Evolutionary conservation across 1,140 invertebrate genomes (phyloP).

Genomic region (Drosophila watanabei): DNA sequence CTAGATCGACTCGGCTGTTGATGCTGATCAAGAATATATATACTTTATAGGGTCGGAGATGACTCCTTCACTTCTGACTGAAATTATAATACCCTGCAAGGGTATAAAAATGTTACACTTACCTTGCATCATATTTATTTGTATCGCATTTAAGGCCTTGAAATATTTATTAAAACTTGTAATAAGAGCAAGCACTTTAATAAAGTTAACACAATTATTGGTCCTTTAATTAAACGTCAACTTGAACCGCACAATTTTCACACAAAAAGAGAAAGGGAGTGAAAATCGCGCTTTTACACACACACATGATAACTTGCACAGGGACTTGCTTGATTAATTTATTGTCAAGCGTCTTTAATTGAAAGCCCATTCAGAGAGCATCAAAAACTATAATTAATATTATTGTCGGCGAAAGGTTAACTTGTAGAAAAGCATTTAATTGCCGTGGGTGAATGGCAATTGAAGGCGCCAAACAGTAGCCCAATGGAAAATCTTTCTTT

Average conservation of each 20-base stretch:
- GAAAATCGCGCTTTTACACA: neutral
- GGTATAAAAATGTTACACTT: too few relatives aligned
- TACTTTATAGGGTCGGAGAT: too few relatives aligned
- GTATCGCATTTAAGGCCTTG: neutral
- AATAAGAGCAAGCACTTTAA: neutral
- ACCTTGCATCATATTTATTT: too few relatives aligned
- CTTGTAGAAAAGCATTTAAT: slow-evolving; percentile 31
- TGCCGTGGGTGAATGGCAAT: slow-evolving; percentile 47
- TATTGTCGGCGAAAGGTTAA: slow-evolving; percentile 40
- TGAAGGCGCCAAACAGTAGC: slow-evolving; percentile 34
- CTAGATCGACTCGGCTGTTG: too few relatives aligned
- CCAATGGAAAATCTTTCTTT: slow-evolving; percentile 18
- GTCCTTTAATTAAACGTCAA: slow-evolving; percentile 2
- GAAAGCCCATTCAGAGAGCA: slow-evolving; percentile 30
- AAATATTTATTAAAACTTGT: neutral
- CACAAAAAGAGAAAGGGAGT: slow-evolving; percentile 17
- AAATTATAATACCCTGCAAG: too few relatives aligned
- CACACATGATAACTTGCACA: slow-evolving; percentile 14
- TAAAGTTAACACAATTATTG: neutral
- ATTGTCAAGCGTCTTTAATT: slow-evolving; percentile 46
- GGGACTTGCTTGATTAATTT: slow-evolving; percentile 32
- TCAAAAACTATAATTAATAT: slow-evolving; percentile 52
- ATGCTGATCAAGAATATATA: too few relatives aligned
- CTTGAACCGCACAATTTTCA: slow-evolving; percentile 1
- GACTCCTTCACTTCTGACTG: too few relatives aligned